These are phyloP conservation scores for Argyra leucocephala DNA, from an alignment of 2,888 invertebrate genomes.

Conservation along the genomic window DNA sequence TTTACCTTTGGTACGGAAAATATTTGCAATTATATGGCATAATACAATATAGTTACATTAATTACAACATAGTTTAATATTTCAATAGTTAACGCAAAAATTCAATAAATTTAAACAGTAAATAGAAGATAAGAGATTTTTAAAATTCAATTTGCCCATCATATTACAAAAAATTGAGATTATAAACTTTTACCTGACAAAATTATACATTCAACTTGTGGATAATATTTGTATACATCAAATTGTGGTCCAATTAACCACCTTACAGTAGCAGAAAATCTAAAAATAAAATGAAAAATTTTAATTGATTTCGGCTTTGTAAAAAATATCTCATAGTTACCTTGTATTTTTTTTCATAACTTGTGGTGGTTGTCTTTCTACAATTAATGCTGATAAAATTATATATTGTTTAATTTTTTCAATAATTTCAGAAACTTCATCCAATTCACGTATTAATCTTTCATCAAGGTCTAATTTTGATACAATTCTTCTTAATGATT, in stretches of 20 bases:
- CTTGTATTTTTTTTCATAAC: slow-evolving; percentile 95
- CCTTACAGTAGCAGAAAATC: slow-evolving; percentile 88
- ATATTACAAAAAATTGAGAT: too few relatives aligned
- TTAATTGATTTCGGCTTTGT: neutral
- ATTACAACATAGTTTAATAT: too few relatives aligned
- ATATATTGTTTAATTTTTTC: slow-evolving; percentile 33
- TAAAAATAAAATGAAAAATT: slow-evolving; percentile 28
- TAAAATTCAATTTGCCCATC: too few relatives aligned
- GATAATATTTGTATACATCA: slow-evolving; percentile 89
- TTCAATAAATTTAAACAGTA: too few relatives aligned
- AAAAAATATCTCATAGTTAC: slow-evolving; percentile 42
- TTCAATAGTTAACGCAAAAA: too few relatives aligned
- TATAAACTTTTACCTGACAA: slow-evolving; percentile 35
- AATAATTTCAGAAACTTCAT: slow-evolving; percentile 19
- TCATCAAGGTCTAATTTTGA: slow-evolving; percentile 11
- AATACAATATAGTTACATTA: too few relatives aligned
- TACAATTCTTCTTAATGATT: neutral
- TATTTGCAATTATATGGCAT: too few relatives aligned
- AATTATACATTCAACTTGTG: slow-evolving; percentile 60
- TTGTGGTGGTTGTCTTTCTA: slow-evolving; percentile 95
- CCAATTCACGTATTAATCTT: slow-evolving; percentile 10
- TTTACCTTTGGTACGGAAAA: too few relatives aligned
- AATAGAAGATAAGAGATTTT: too few relatives aligned
- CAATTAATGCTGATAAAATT: slow-evolving; percentile 66
- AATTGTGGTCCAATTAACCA: slow-evolving; percentile 85